Base-by-base conservation (phyloP, 2,113 vertebrate genomes). In the Eleginops maclovinus region DNA sequence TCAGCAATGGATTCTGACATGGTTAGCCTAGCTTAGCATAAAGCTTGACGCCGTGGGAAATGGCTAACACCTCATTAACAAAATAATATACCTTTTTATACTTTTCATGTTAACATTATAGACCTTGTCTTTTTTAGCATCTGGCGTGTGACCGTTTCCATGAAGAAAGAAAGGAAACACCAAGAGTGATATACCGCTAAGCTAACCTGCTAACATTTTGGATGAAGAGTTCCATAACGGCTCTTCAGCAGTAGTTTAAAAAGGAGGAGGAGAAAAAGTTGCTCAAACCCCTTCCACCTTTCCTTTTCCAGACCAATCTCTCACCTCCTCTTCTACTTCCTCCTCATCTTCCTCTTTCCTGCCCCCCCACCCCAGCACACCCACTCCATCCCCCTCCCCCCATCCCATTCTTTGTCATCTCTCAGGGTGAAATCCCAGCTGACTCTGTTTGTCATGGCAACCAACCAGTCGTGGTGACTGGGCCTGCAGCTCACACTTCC, bases 391-490 rank as follows among this genome's bases (percentile, higher is more conserved):
- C 58, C 55, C 56, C 66, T 53, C 58, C 55, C 56, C 66, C 44
- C 75, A 54, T 86, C 83, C 85, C 72, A 49, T 74, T 92, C 89
- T 94, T 92, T 92, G 90, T 92, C 91, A 91, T 93, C 84, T 91
- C 92, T 93, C 88, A 93, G 93, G 93, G 93, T 94, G 91, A 93
- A 94, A 94, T 94, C 94, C 93, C 94, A 94, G 92, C 93, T 94
- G 94, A 95, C 92, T 93, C 65, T 92, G 93, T 94, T 94, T 93
- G 94, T 94, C 94, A 94, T 94, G 92, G 93, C 93, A 95, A 95
- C 94, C 91, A 92, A 92, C 90, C 85, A 75, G 90, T 92, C 88
- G 74, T 94, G 90, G 93, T 91, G 90, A 91, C 92, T 91, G 90
- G 92, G 91, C 90, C 90, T 91, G 92, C 87, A 93, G 89, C 92